A percentile compares a stretch with the other conserved stretches of the same genome.
Conservation (phyloP, 2,797 vertebrate genomes). For the Mormyrus proboscirostris region DNA sequence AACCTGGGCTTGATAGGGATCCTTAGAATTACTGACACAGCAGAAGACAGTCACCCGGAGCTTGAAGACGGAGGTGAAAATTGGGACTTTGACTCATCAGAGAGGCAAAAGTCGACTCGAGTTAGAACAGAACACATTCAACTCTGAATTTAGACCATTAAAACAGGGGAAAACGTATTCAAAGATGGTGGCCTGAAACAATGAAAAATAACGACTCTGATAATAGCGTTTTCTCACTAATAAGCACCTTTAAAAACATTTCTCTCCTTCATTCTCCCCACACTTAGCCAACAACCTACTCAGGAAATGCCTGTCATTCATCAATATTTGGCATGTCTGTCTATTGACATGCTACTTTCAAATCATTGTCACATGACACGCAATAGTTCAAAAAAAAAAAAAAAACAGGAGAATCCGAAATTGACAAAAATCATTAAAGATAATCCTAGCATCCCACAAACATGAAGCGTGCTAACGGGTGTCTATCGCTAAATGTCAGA, state of each 20-base stretch:
- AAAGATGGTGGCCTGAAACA: neutral
- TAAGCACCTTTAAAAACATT: neutral
- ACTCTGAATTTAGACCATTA: neutral
- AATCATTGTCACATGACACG: neutral
- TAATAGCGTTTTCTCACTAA: neutral
- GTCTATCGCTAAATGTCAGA: neutral
- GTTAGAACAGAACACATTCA: neutral
- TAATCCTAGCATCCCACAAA: neutral
- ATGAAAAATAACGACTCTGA: neutral
- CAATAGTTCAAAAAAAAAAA: neutral
- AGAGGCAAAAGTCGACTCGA: neutral
- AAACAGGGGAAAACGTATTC: neutral
- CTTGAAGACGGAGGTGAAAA: neutral
- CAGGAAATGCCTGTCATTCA: neutral
- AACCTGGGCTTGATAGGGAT: neutral
- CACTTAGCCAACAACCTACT: neutral
- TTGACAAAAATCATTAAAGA: neutral
- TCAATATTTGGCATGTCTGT: neutral
- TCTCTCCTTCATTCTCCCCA: neutral
- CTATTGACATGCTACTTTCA: neutral
- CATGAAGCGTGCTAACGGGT: neutral
- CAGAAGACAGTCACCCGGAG: neutral
- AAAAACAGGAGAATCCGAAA: neutral
- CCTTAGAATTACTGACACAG: neutral
- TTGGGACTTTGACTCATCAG: neutral